Percentiles rank a stretch among this genome's conserved stretches.
These are phyloP conservation scores for Camelus dromedarius DNA, from an alignment of 2,113 vertebrate genomes.

Conservation along the genomic window DNA sequence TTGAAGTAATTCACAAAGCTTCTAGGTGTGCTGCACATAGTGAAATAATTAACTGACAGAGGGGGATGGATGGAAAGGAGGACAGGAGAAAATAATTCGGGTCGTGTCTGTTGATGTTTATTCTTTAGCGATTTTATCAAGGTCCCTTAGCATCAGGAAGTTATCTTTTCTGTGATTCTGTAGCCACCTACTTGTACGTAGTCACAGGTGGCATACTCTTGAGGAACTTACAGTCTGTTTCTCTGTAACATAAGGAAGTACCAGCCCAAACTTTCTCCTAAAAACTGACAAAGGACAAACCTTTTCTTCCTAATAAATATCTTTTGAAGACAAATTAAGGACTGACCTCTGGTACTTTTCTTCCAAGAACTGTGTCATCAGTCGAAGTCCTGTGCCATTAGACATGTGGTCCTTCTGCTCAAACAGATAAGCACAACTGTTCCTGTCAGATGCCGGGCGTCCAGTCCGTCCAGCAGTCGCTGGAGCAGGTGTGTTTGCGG, in stretches of 20 bases:
- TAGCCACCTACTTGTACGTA: neutral
- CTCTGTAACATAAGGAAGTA: neutral
- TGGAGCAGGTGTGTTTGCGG: slow-evolving; percentile 51
- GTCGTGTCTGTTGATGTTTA: neutral
- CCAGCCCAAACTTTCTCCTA: neutral
- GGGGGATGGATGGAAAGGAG: neutral
- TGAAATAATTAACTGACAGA: neutral
- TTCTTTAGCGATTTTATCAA: neutral
- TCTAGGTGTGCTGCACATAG: neutral
- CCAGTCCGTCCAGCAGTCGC: neutral
- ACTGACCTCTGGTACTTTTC: neutral
- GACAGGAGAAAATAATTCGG: neutral
- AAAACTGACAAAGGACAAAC: neutral
- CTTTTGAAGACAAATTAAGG: neutral
- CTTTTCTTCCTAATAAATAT: slow-evolving; percentile 15
- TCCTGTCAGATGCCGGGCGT: neutral
- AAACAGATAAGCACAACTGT: slow-evolving; percentile 38
- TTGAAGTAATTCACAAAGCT: neutral
- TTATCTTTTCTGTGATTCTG: neutral
- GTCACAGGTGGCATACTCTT: neutral
- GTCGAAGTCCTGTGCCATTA: neutral
- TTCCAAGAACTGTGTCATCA: neutral
- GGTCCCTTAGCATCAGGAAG: neutral
- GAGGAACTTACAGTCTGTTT: neutral
- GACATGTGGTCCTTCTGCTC: slow-evolving; percentile 29